A percentile compares a stretch with the other conserved stretches of the same genome.
Conservation (phyloP, 2,797 vertebrate species). For the Coluber constrictor region DNA sequence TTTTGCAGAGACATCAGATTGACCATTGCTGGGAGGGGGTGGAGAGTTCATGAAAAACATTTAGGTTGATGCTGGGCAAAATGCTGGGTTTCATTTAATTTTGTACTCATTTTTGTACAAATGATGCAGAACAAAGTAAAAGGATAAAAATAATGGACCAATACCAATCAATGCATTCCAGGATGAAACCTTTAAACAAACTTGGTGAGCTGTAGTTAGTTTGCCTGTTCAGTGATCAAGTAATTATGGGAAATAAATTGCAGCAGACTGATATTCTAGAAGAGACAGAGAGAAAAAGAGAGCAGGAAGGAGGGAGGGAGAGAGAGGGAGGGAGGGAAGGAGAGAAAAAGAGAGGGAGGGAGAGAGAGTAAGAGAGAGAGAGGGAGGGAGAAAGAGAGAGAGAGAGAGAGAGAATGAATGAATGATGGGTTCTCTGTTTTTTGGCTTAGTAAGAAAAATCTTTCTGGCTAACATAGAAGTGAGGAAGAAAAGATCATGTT, state of each 20-base stretch:
- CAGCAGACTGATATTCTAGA: constrained; percentile 21
- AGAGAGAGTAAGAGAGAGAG: background rate
- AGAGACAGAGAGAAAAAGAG: background rate
- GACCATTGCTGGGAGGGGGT: background rate
- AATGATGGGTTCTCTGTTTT: constrained; percentile 10
- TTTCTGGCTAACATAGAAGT: constrained; percentile 36
- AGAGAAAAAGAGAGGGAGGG: background rate
- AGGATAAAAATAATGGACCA: background rate
- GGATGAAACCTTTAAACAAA: background rate
- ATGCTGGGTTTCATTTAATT: background rate
- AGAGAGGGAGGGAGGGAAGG: background rate
- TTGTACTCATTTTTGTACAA: background rate
- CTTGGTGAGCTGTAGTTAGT: constrained; percentile 19
- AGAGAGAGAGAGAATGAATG: background rate
- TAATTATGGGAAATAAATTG: constrained; percentile 30
- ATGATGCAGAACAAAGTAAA: background rate
- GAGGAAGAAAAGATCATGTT: constrained; percentile 39
- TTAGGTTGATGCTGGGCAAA: constrained; percentile 9
- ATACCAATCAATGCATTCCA: background rate
- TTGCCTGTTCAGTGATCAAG: constrained; percentile 8
- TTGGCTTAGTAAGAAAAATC: constrained; percentile 42
- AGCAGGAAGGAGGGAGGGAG: too few relatives aligned
- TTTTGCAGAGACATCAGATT: background rate
- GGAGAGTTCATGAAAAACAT: background rate
- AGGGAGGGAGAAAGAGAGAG: too few relatives aligned